Evolutionary conservation across 2,888 invertebrate species (phyloP), one percentile per base, ranked within the genome.

Genomic region (Perizoma flavofasciatum): DNA sequence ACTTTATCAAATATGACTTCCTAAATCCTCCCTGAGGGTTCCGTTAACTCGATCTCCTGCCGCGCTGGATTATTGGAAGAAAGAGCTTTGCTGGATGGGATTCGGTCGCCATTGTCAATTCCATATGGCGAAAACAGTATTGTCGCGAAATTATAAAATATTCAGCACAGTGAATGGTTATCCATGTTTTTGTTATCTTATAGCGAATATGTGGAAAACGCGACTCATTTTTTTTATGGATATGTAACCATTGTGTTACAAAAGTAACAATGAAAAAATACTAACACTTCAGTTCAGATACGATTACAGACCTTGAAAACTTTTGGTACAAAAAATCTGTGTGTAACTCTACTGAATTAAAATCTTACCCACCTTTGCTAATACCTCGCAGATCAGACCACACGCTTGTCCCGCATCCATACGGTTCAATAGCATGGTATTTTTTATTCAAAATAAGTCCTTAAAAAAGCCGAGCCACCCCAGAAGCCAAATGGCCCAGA

Each of bases 401-500:
- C 88, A 89, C 86, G 88, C 85, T 88, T 83, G 70, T 82, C 90
- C 89, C 89, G 85, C 89, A 88, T 88, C 77, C 81, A 82, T 83
- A 77, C 82, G 84, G 75, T 68, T 88, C 82, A 86, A 89, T 88
- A 76, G 82, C 71, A 68, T 44, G 59, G 37, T 0, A 64, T 81
- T 83, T 88, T 89, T 87, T 85, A 89, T 89, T 88, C 78, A 88
- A 89, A 90, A 84, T 87, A 88, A 83, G 84, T 85, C 75, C 81
- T 83, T 75, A 85, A 88, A 90, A 89, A 85, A 89, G 85, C 70
- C 74, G 75, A 77, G 77, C 87, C 85, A 89, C 90, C 91, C 92
- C 84, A 87, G 91, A 88, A 89, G 90, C 89, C 91, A 92, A 92
- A 92, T 92, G 92, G 92, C 84, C 86, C 88, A 86, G 92, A 92